Conservation (phyloP, 2,797 vertebrate genomes). For the Myotis planiceps region DNA sequence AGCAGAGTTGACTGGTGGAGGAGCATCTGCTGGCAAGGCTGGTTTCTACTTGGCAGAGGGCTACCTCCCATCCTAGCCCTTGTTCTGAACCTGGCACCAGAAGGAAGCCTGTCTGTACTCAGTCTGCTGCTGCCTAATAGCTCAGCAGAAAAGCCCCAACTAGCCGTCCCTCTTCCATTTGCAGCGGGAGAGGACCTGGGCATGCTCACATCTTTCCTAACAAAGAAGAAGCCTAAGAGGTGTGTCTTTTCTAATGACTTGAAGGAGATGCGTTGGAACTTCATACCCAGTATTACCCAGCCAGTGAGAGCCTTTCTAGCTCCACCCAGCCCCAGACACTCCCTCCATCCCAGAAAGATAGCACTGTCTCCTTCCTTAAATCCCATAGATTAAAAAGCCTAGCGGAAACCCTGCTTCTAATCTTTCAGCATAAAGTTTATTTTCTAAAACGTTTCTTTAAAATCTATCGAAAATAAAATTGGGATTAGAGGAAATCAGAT, state of each 20-base stretch:
- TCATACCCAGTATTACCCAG: neutral
- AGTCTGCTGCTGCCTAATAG: slow-evolving; percentile 2
- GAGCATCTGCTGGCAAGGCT: neutral
- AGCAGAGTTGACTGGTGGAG: neutral
- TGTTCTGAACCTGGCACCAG: slow-evolving; percentile 31
- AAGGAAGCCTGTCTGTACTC: slow-evolving; percentile 23
- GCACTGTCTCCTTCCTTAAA: slow-evolving; percentile 68
- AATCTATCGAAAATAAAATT: slow-evolving; percentile 44
- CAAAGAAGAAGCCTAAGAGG: neutral
- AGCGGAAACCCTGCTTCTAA: slow-evolving; percentile 37
- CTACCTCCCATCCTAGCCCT: neutral
- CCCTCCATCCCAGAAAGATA: slow-evolving; percentile 62
- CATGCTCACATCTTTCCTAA: neutral
- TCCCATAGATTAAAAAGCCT: slow-evolving; percentile 58
- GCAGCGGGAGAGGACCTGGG: neutral
- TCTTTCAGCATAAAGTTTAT: slow-evolving; percentile 59
- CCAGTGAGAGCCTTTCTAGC: neutral
- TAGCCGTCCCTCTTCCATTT: neutral
- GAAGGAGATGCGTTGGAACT: neutral
- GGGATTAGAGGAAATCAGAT: slow-evolving; percentile 1
- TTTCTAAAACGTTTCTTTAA: slow-evolving; percentile 55
- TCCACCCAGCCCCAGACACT: slow-evolving; percentile 36
- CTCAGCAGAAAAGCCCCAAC: neutral
- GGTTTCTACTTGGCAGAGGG: slow-evolving; percentile 24
- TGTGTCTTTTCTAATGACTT: neutral